Conservation (phyloP, 2,888 invertebrate genomes). For the Asteroscopus sphinx region DNA sequence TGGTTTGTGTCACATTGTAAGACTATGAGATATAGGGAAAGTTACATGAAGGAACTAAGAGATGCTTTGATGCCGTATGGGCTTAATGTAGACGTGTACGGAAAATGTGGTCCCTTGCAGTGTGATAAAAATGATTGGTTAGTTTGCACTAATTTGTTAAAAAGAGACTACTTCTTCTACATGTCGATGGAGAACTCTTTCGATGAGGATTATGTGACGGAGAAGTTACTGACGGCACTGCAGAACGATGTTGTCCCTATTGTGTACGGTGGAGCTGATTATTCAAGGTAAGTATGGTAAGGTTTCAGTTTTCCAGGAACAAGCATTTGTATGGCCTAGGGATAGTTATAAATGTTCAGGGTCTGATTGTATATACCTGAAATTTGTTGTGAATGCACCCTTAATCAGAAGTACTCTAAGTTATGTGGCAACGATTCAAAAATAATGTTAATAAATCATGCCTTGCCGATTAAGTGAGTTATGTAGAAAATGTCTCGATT, state of each 20-base stretch:
- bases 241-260: slow-evolving; percentile 91
- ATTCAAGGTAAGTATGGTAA: slow-evolving; percentile 77
- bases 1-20: slow-evolving; percentile 84
- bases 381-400: too few relatives aligned
- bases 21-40: slow-evolving; percentile 68
- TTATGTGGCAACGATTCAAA: too few relatives aligned
- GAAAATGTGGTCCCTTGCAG: slow-evolving; percentile 82
- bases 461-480: too few relatives aligned
- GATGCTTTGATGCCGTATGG: slow-evolving; percentile 63
- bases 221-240: slow-evolving; percentile 90
- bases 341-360: too few relatives aligned
- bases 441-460: too few relatives aligned
- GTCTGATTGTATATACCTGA: too few relatives aligned
- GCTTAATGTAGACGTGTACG: slow-evolving; percentile 86
- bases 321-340: too few relatives aligned
- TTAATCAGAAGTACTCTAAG: too few relatives aligned
- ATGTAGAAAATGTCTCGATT: too few relatives aligned
- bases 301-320: too few relatives aligned
- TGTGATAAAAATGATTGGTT: slow-evolving; percentile 66
- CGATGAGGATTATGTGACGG: slow-evolving; percentile 87
- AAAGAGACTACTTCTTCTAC: slow-evolving; percentile 92
- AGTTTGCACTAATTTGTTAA: slow-evolving; percentile 74
- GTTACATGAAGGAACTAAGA: slow-evolving; percentile 66
- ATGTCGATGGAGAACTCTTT: slow-evolving; percentile 93
- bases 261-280: slow-evolving; percentile 92